Conservation (phyloP, 2,888 invertebrate species). For the Drosophila anomalata region DNA sequence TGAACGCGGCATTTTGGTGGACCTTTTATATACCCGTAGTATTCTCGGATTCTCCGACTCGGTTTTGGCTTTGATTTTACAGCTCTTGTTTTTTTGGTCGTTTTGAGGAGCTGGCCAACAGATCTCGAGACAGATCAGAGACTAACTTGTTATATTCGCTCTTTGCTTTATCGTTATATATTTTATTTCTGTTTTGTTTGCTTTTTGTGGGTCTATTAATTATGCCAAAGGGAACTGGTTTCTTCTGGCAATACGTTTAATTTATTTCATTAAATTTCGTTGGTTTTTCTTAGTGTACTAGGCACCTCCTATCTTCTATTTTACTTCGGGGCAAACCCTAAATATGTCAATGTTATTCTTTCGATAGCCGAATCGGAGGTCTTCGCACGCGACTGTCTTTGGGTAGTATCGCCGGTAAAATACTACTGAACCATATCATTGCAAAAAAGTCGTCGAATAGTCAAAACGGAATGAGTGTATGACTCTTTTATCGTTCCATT, state of each 20-base stretch:
- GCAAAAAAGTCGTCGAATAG: constrained; percentile 31
- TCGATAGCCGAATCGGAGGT: constrained; percentile 10
- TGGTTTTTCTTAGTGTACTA: constrained; percentile 17
- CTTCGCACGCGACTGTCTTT: constrained; percentile 25
- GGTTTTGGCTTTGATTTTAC: constrained; percentile 10
- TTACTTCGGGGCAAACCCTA: background rate
- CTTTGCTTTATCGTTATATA: constrained; percentile 22
- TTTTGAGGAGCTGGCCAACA: constrained; percentile 14
- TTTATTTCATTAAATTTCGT: background rate
- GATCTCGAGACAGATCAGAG: constrained; percentile 20
- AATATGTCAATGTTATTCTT: constrained; percentile 11
- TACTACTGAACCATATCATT: constrained; percentile 29
- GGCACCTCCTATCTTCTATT: constrained; percentile 20
- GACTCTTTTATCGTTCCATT: constrained; percentile 75
- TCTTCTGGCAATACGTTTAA: background rate
- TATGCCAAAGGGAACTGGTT: constrained; percentile 22
- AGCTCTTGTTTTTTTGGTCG: constrained; percentile 7
- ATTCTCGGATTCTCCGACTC: constrained; percentile 31
- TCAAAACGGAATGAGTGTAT: constrained; percentile 34
- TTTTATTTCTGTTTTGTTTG: constrained; percentile 9
- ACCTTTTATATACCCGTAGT: constrained; percentile 65
- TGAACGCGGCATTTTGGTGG: constrained; percentile 80
- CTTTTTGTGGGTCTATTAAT: constrained; percentile 9
- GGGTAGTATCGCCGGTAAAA: constrained; percentile 19
- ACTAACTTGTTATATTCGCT: constrained; percentile 27